Conservation (phyloP, 2,888 invertebrate genomes). For the Drosophila maculinotata region DNA sequence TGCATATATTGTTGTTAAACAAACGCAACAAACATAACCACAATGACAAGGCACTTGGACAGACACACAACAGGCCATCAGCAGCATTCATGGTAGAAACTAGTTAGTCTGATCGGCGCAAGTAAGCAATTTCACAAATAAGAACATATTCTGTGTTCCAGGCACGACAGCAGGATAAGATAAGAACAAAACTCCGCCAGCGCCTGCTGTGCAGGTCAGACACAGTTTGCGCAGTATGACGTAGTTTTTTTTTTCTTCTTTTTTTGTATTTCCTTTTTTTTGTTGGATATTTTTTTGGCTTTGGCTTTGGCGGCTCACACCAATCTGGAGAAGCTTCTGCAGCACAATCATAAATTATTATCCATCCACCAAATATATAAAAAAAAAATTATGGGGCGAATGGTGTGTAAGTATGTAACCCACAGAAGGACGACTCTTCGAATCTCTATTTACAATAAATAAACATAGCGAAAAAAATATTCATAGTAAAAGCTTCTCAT, state of each 20-base stretch:
- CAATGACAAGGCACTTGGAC: slow-evolving; percentile 61
- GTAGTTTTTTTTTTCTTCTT: slow-evolving; percentile 29
- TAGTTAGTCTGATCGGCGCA: slow-evolving; percentile 68
- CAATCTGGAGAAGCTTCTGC: slow-evolving; percentile 46
- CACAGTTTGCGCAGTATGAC: slow-evolving; percentile 59
- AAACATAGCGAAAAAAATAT: no score
- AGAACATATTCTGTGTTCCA: slow-evolving; percentile 61
- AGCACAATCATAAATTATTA: slow-evolving; percentile 49
- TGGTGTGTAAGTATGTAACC: not conserved
- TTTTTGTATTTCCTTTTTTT: not conserved
- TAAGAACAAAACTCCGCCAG: slow-evolving; percentile 68
- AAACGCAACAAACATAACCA: slow-evolving; percentile 58
- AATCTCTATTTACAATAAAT: not conserved
- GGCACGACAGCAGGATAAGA: slow-evolving; percentile 62
- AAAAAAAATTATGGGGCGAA: slow-evolving; percentile 3
- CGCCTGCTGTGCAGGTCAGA: slow-evolving; percentile 72
- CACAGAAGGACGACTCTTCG: not conserved
- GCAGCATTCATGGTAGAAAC: slow-evolving; percentile 59
- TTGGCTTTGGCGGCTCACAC: slow-evolving; percentile 50
- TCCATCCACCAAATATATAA: slow-evolving; percentile 12
- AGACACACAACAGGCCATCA: slow-evolving; percentile 25
- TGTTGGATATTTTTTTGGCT: slow-evolving; percentile 9
- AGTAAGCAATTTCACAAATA: slow-evolving; percentile 79
- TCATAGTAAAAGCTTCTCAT: no score
- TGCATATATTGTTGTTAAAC: slow-evolving; percentile 69